These are phyloP conservation scores for Vireo altiloquus DNA, from an alignment of 2,113 vertebrate genomes.

Conservation along the genomic window DNA sequence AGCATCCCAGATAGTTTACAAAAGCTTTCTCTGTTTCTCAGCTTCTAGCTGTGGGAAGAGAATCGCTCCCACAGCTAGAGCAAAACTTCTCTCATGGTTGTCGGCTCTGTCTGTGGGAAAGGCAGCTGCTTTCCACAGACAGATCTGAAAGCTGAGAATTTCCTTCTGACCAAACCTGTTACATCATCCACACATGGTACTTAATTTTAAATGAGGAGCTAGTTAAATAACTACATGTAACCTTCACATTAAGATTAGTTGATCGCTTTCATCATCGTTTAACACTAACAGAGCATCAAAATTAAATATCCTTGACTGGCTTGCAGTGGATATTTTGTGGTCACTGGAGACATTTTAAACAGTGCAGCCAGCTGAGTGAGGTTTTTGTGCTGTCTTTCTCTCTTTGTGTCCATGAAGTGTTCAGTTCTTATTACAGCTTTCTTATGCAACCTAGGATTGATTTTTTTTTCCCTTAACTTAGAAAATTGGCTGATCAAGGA, in stretches of 20 bases:
- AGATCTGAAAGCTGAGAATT: too few relatives aligned
- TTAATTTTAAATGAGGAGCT: background rate
- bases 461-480: background rate
- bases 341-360: conserved; percentile 7
- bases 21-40: too few relatives aligned
- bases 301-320: background rate
- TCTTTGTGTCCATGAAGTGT: background rate
- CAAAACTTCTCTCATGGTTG: too few relatives aligned
- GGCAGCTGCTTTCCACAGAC: too few relatives aligned
- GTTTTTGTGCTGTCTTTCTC: conserved; percentile 6
- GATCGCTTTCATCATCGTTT: background rate
- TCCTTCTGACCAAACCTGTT: too few relatives aligned
- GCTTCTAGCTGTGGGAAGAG: too few relatives aligned
- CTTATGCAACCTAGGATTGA: background rate
- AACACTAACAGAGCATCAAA: background rate
- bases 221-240: background rate
- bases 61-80: too few relatives aligned
- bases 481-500: conserved; percentile 39
- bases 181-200: too few relatives aligned
- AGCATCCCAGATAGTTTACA: too few relatives aligned
- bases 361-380: background rate
- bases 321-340: background rate
- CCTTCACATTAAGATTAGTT: background rate
- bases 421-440: conserved; percentile 17
- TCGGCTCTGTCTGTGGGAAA: too few relatives aligned